Evolutionary conservation across 2,888 invertebrate genomes (phyloP).

Genomic region (Dastarcus helophoroides): DNA sequence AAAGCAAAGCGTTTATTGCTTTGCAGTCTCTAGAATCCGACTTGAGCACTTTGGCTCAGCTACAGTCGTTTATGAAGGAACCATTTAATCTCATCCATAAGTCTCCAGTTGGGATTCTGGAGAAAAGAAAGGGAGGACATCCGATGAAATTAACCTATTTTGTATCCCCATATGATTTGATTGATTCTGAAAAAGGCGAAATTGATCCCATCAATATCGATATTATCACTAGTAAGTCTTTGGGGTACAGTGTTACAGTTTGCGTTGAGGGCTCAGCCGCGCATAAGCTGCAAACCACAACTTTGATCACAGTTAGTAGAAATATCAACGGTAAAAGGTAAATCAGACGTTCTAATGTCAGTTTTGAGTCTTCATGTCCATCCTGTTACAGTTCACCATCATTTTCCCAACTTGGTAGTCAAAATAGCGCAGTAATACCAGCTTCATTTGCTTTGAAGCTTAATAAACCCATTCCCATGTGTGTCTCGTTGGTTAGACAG

Average conservation of each 20-base stretch:
- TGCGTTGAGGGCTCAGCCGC: conserved; percentile 79
- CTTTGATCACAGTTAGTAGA: conserved; percentile 58
- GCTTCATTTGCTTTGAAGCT: conserved; percentile 77
- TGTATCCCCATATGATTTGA: conserved; percentile 82
- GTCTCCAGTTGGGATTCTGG: conserved; percentile 78
- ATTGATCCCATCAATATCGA: conserved; percentile 67
- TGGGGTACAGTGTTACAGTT: conserved; percentile 82
- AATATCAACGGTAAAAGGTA: conserved; percentile 66
- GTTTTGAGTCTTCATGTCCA: not conserved
- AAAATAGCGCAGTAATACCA: conserved; percentile 82
- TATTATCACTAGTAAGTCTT: conserved; percentile 51
- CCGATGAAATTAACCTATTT: conserved; percentile 92
- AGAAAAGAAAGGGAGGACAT: conserved; percentile 76
- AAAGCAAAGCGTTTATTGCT: conserved; percentile 86
- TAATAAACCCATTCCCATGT: conserved; percentile 77
- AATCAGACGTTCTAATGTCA: conserved; percentile 15
- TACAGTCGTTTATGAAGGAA: conserved; percentile 62
- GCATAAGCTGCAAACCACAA: conserved; percentile 68
- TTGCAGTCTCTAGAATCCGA: conserved; percentile 86
- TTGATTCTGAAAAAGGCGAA: conserved; percentile 63
- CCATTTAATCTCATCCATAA: conserved; percentile 69
- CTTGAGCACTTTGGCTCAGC: conserved; percentile 66
- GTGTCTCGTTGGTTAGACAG: conserved; percentile 56
- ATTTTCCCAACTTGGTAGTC: conserved; percentile 66
- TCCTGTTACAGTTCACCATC: conserved; percentile 52